A percentile compares a stretch with the other conserved stretches of the same genome.
Evolutionary conservation across 2,888 invertebrate genomes (phyloP).

Genomic region (Caenorhabditis parvicauda): DNA sequence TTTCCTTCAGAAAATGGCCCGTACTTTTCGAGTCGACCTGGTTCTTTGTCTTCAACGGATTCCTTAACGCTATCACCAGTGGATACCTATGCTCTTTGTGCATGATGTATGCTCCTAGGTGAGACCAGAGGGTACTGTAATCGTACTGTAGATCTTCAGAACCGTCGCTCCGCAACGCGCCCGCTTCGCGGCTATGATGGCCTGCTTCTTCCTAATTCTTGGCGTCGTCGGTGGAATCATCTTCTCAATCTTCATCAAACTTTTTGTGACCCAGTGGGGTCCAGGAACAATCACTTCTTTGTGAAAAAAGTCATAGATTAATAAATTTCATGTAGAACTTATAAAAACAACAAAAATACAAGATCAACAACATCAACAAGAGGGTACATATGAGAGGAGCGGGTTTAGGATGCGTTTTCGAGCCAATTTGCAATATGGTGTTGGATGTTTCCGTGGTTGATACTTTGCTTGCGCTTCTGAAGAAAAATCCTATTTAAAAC

Average conservation of each 20-base stretch:
- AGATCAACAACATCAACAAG: constrained; percentile 1
- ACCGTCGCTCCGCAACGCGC: constrained; percentile 13
- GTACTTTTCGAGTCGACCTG: constrained; percentile 75
- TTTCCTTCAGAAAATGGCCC: constrained; percentile 67
- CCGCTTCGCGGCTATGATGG: constrained; percentile 23
- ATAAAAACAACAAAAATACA: constrained; percentile 6
- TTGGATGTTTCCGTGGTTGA: constrained; percentile 18
- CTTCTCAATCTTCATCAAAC: constrained; percentile 19
- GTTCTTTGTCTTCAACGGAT: constrained; percentile 61
- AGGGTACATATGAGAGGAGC: constrained; percentile 4
- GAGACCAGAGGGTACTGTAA: constrained; percentile 8
- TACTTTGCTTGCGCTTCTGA: too few relatives aligned
- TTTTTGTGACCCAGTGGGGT: too few relatives aligned
- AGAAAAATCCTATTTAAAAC: too few relatives aligned
- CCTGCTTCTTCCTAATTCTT: constrained; percentile 17
- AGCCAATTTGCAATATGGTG: constrained; percentile 30
- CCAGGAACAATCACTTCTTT: too few relatives aligned
- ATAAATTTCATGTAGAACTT: constrained; percentile 1
- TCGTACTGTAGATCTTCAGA: too few relatives aligned
- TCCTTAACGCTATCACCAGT: constrained; percentile 79
- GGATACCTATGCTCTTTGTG: constrained; percentile 88
- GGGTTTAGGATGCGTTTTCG: too few relatives aligned
- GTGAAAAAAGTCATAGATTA: background rate
- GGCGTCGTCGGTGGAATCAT: constrained; percentile 19
- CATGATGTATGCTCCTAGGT: constrained; percentile 86